Evolutionary conservation across 1,140 invertebrate species (phyloP).

Genomic region (Mesaphorura yosii): DNA sequence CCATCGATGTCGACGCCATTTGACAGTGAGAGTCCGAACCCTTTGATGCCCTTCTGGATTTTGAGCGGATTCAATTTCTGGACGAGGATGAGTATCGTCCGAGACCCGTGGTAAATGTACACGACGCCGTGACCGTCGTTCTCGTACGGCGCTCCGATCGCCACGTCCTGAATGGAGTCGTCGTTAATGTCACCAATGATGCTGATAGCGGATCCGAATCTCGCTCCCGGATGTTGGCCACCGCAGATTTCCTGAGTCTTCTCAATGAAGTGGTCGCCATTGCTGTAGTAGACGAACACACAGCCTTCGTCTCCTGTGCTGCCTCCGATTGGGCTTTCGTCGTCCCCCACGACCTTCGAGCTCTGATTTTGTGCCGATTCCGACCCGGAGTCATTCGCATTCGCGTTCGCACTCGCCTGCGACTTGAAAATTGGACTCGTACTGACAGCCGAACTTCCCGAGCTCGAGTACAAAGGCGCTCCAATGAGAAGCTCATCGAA

Average conservation of each 20-base stretch:
- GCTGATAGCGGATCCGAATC: constrained; percentile 41
- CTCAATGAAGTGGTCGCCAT: constrained; percentile 14
- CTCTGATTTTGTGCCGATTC: neutral
- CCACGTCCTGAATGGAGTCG: constrained; percentile 42
- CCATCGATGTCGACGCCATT: constrained; percentile 34
- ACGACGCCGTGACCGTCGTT: constrained; percentile 40
- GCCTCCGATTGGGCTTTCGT: constrained; percentile 40
- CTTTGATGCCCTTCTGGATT: constrained; percentile 18
- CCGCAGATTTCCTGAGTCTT: constrained; percentile 18
- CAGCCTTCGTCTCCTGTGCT: constrained; percentile 44
- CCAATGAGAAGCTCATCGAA: constrained; percentile 39
- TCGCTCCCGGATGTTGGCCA: constrained; percentile 18
- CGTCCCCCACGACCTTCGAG: constrained; percentile 63
- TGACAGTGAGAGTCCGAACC: constrained; percentile 35
- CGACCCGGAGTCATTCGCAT: neutral
- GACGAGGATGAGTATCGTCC: neutral
- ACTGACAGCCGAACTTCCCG: neutral
- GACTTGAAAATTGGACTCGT: too few species aligned
- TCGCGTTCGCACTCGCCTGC: too few species aligned
- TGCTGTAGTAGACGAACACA: constrained; percentile 46
- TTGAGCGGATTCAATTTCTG: constrained; percentile 1
- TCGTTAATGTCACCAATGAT: constrained; percentile 40
- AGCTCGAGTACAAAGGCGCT: constrained; percentile 36
- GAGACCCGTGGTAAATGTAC: constrained; percentile 43
- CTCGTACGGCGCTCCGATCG: constrained; percentile 45